Evolutionary conservation across 2,113 vertebrate species (phyloP).

Genomic region (Origma solitaria): DNA sequence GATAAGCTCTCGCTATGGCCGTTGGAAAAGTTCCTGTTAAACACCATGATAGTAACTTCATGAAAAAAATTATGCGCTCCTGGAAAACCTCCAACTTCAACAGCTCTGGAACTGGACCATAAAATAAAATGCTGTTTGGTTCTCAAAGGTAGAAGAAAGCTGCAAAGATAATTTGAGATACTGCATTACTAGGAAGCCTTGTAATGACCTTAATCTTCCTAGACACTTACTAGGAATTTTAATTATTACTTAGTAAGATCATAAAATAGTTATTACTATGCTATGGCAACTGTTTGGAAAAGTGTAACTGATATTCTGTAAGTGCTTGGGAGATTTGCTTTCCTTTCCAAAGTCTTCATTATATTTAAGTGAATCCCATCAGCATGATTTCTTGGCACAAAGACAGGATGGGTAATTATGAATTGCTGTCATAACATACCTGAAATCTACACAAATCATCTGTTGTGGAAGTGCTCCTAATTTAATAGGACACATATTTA

Average conservation of each 20-base stretch:
- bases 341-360: background rate
- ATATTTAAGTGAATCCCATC: background rate
- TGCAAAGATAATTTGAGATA: background rate
- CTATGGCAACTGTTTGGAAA: background rate
- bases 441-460: background rate
- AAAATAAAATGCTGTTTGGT: background rate
- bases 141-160: background rate
- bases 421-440: background rate
- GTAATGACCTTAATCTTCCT: background rate
- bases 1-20: rapidly evolving
- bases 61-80: rapidly evolving
- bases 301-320: background rate
- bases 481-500: background rate
- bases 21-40: background rate
- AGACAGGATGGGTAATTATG: background rate
- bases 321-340: background rate
- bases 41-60: rapidly evolving
- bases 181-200: background rate
- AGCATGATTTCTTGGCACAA: background rate
- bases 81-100: background rate
- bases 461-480: background rate
- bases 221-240: background rate
- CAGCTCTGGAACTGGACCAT: background rate
- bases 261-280: background rate
- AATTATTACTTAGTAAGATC: background rate